phyloP scores from a whole-genome alignment of 2,797 vertebrate species.

The Anguilla anguilla region DNA sequence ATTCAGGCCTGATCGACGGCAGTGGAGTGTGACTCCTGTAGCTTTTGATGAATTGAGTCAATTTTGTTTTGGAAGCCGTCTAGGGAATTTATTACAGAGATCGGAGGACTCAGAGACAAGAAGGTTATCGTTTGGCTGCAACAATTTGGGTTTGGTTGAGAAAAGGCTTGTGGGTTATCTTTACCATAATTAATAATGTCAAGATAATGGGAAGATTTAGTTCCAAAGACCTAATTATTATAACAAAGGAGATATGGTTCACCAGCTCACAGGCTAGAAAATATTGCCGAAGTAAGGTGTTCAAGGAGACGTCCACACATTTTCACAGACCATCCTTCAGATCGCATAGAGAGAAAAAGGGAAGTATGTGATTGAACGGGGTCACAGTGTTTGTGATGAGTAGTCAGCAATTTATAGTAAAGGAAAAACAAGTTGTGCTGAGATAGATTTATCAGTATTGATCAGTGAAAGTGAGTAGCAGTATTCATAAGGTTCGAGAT shows the following conservation, averaged over 20 bases:
- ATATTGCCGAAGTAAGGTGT: background rate
- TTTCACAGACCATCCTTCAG: background rate
- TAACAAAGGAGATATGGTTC: background rate
- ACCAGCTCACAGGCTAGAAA: background rate
- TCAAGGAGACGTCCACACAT: background rate
- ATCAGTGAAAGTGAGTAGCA: background rate
- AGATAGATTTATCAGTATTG: background rate
- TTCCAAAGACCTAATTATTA: background rate
- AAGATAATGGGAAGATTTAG: background rate
- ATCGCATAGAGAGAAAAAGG: no score
- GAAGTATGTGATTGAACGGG: background rate
- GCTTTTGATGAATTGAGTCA: conserved; percentile 15
- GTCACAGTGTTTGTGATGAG: background rate
- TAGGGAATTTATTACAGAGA: background rate
- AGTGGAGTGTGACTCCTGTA: background rate
- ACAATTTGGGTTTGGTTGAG: background rate
- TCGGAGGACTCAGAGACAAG: background rate
- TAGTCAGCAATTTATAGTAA: background rate
- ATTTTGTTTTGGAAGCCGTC: conserved; percentile 5
- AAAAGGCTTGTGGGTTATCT: background rate
- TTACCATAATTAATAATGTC: conserved; percentile 11
- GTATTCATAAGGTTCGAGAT: background rate
- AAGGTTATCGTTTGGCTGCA: background rate
- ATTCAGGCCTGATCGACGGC: background rate
- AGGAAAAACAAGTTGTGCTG: background rate